A percentile compares a stretch with the other conserved stretches of the same genome.
These are phyloP conservation scores for Parnassius mnemosyne DNA, from an alignment of 2,888 invertebrate genomes.

Conservation along the genomic window DNA sequence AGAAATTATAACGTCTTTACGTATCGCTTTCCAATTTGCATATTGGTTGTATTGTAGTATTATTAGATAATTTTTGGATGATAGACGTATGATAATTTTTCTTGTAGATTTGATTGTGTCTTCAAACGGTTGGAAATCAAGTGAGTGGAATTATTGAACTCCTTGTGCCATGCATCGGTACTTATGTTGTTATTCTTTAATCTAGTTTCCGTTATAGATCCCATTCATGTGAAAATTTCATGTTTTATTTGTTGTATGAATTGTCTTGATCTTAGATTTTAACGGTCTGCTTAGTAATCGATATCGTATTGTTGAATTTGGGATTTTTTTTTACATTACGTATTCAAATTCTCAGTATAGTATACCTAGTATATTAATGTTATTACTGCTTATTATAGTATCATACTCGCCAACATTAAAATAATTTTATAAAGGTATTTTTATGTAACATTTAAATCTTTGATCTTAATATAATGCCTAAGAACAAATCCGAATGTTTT, in stretches of 20 bases:
- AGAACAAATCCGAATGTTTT: too few relatives aligned
- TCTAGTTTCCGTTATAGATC: conserved; percentile 65
- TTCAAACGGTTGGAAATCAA: conserved; percentile 48
- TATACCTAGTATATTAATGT: too few relatives aligned
- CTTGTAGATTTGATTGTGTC: conserved; percentile 47
- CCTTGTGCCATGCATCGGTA: conserved; percentile 41
- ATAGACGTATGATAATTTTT: conserved; percentile 75
- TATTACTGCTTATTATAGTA: too few relatives aligned
- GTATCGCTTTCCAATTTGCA: conserved; percentile 74
- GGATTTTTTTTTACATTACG: background rate
- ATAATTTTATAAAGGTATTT: too few relatives aligned
- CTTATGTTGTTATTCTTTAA: conserved; percentile 72
- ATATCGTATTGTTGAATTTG: conserved; percentile 22
- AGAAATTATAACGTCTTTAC: conserved; percentile 37
- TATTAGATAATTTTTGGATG: conserved; percentile 72
- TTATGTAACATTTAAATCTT: too few relatives aligned
- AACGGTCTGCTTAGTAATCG: conserved; percentile 49
- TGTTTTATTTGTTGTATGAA: conserved; percentile 34
- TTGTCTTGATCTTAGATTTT: conserved; percentile 56
- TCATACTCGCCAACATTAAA: too few relatives aligned
- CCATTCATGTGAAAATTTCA: conserved; percentile 63
- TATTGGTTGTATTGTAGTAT: conserved; percentile 54
- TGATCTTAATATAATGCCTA: too few relatives aligned
- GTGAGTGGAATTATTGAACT: conserved; percentile 46
- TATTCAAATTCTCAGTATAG: conserved; percentile 23